Evolutionary conservation across 1,140 invertebrate genomes (phyloP).

Genomic region (Drosophila rufa): DNA sequence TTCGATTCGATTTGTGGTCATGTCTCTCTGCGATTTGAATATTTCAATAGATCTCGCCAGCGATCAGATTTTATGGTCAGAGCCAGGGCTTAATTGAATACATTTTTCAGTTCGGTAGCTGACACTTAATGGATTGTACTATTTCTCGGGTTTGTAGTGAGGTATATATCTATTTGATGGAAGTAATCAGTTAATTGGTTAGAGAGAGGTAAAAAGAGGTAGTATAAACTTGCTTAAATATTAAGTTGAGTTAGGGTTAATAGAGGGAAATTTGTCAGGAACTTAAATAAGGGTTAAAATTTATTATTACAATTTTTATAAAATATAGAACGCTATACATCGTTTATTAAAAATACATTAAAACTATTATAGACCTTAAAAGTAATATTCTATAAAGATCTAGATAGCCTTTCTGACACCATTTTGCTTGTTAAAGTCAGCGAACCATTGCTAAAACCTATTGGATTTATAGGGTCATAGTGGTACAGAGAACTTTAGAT

Average conservation of each 20-base stretch:
- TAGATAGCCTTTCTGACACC: no score
- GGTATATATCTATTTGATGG: neutral
- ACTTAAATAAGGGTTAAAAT: neutral
- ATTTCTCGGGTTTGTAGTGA: constrained; percentile 11
- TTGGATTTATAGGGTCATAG: no score
- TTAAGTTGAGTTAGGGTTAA: neutral
- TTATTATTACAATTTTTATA: no score
- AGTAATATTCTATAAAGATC: no score
- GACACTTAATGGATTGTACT: constrained; percentile 33
- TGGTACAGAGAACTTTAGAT: no score
- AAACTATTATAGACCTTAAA: no score
- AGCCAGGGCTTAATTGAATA: constrained; percentile 35
- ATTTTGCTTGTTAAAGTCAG: no score
- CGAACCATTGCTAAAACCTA: no score
- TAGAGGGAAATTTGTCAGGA: neutral
- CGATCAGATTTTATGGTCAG: constrained; percentile 29
- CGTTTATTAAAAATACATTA: no score
- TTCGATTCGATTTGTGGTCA: constrained; percentile 28
- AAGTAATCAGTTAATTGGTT: constrained; percentile 32
- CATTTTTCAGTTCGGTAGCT: constrained; percentile 51
- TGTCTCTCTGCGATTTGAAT: constrained; percentile 36
- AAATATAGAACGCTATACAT: no score
- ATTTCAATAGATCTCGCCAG: constrained; percentile 40
- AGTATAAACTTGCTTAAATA: neutral
- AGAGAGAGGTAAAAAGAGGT: neutral